phyloP scores from a whole-genome alignment of 2,888 invertebrate species.

The Heliconius aoede region DNA sequence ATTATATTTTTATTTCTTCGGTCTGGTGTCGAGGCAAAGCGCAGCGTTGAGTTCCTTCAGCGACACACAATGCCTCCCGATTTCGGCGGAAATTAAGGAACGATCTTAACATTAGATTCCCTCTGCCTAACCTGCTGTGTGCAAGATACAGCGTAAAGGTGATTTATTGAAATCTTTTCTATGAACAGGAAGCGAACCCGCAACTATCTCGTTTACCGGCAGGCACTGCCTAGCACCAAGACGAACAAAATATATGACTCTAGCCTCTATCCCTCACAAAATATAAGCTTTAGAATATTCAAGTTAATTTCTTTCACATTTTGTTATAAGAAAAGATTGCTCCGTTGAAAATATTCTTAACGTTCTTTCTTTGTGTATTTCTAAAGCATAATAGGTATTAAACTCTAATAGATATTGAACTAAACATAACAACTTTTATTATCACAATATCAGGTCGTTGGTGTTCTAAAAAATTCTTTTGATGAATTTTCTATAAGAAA shows the following conservation, averaged over 20 bases:
- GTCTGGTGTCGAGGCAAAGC: too few relatives aligned
- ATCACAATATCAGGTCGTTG: neutral
- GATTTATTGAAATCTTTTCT: too few relatives aligned
- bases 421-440: neutral
- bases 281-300: neutral
- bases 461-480: neutral
- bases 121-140: too few relatives aligned
- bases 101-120: too few relatives aligned
- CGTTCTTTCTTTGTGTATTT: neutral
- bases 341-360: neutral
- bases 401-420: conserved; percentile 1
- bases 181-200: neutral
- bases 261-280: neutral
- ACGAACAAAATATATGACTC: neutral
- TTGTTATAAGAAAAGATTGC: neutral
- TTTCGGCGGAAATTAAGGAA: too few relatives aligned
- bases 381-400: conserved; percentile 1
- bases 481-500: neutral
- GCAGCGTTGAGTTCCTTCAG: too few relatives aligned
- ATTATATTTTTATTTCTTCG: too few relatives aligned
- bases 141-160: too few relatives aligned
- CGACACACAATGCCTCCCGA: too few relatives aligned
- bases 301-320: conserved; percentile 2
- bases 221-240: neutral
- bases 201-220: neutral